Evolutionary conservation across 2,888 invertebrate species (phyloP).

Genomic region (Philereme transversata): DNA sequence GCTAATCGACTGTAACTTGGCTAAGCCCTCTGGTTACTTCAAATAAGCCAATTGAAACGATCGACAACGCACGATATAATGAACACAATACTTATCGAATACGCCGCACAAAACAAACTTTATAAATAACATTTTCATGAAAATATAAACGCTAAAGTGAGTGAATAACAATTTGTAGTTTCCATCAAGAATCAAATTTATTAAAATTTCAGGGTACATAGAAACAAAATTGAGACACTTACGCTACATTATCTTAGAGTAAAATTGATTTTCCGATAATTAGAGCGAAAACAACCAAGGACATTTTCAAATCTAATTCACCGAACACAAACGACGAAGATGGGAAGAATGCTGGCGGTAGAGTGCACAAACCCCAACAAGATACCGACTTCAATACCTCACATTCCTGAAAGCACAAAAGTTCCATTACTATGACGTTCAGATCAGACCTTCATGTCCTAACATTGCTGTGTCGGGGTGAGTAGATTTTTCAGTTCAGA

Average conservation of each 20-base stretch:
- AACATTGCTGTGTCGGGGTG: conserved; percentile 39
- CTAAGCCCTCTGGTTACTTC: too few relatives aligned
- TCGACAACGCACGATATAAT: conserved; percentile 28
- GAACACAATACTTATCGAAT: conserved; percentile 4
- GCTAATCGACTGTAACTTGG: too few relatives aligned
- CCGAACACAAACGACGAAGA: conserved; percentile 41
- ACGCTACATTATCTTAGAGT: conserved; percentile 66
- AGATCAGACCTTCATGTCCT: conserved; percentile 30
- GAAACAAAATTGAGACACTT: conserved; percentile 65
- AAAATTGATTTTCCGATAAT: conserved; percentile 53
- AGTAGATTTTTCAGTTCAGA: conserved; percentile 50
- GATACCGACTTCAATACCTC: conserved; percentile 65
- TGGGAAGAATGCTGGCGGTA: conserved; percentile 56
- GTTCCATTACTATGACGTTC: conserved; percentile 44
- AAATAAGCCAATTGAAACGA: conserved; percentile 17
- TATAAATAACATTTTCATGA: conserved; percentile 9
- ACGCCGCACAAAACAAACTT: conserved; percentile 11
- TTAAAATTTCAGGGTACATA: conserved; percentile 57
- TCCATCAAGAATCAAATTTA: conserved; percentile 55
- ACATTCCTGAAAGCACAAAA: conserved; percentile 71
- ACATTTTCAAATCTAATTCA: conserved; percentile 42
- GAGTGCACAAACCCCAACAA: conserved; percentile 66
- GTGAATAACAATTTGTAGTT: conserved; percentile 32
- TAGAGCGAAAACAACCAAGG: conserved; percentile 56
- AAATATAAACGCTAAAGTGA: conserved; percentile 8